Percentiles rank a stretch among this genome's conserved stretches.
Conservation (phyloP, 2,113 vertebrate species). For the Penelope pileata region DNA sequence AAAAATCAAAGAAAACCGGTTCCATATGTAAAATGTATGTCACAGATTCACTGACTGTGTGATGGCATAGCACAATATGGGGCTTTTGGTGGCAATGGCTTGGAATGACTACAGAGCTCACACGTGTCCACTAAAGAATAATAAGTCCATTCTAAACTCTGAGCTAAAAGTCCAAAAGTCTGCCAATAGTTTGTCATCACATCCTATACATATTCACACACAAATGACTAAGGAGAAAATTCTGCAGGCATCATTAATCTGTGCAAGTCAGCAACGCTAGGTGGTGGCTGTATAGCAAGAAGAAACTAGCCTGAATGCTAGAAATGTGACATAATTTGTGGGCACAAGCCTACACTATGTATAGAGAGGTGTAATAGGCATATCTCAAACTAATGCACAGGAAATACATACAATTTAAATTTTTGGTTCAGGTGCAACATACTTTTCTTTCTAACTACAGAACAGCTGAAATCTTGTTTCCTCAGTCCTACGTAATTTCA, state of each 20-base stretch:
- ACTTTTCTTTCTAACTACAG: constrained; percentile 66
- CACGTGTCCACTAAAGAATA: background rate
- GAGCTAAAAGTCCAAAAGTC: background rate
- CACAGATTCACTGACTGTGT: background rate
- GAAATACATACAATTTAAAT: constrained; percentile 46
- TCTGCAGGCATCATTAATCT: background rate
- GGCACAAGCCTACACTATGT: background rate
- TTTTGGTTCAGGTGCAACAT: constrained; percentile 54
- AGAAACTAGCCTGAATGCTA: background rate
- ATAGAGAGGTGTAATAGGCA: background rate
- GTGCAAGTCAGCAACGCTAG: background rate
- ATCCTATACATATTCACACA: background rate
- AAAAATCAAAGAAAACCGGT: background rate
- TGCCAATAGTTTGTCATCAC: background rate
- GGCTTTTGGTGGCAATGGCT: background rate
- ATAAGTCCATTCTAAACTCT: background rate
- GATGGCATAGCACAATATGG: background rate
- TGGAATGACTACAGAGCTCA: background rate
- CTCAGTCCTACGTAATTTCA: constrained; percentile 70
- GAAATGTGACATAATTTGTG: background rate
- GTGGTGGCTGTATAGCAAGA: background rate
- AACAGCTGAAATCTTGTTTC: constrained; percentile 73
- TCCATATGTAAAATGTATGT: background rate
- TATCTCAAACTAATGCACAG: constrained; percentile 60
- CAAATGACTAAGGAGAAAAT: background rate